Evolutionary conservation across 1,140 invertebrate genomes (phyloP), one percentile per base, ranked within the genome.

Genomic region (Listronotus oregonensis): DNA sequence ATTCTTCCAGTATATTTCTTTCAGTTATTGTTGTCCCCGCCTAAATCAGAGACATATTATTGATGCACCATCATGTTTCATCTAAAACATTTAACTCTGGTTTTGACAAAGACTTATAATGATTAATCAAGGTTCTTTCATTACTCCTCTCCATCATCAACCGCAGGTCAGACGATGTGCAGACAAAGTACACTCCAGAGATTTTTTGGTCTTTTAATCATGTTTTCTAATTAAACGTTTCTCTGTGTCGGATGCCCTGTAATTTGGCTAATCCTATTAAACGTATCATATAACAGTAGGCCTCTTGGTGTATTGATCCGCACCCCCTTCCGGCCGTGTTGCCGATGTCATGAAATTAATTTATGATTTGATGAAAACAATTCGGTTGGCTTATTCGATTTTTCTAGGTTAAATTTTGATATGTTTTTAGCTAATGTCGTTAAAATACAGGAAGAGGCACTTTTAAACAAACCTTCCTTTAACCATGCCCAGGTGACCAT

Each of bases 221-320:
- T 54, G 51, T 54, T 54, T 54, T 39, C 27, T 37, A 54, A 37
- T 54, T 37, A 54, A 54, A 14, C 31, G 31, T 54, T 54, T 54
- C 31, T 15, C 51, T 39, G 17, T 54, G n/a, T 10, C 59, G 65
- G 64, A 71, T 68, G 69, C 67, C 67, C 67, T 67, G 69, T 73
- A 73, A 73, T 73, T 73, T 73, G 64, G 69, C 64, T 73, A 73
- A 73, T 73, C 71, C 71, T 67, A 70, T 73, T 73, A 73, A 73
- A 73, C 69, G 71, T 73, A 73, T 73, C 71, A 67, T 39, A 39
- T 54, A 54, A 54, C 51, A 39, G 71, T 69, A 69, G 69, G 71
- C 67, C 65, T 71, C 61, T 71, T 64, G 65, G 71, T 42, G 61
- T 69, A 69, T 71, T 71, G 71, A 73, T 73, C 71, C 57, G 58